phyloP scores from a whole-genome alignment of 2,113 vertebrate genomes.

The Condylura cristata region DNA sequence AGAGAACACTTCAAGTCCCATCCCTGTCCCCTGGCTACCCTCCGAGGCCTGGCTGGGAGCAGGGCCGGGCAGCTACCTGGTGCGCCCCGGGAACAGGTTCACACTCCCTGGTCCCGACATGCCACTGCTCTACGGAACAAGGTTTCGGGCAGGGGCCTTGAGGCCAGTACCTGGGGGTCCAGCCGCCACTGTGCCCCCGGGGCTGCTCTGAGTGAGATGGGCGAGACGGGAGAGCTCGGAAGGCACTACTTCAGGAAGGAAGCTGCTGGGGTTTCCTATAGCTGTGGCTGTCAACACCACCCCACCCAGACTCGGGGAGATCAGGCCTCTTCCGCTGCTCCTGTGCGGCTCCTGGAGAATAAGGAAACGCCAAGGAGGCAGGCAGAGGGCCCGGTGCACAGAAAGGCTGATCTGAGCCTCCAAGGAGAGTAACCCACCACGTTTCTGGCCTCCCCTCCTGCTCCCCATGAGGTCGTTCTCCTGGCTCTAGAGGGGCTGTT shows the following conservation, averaged over 20 bases:
- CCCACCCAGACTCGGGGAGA: not conserved
- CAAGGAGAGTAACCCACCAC: not conserved
- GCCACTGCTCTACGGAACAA: not conserved
- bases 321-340: not conserved
- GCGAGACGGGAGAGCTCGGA: not conserved
- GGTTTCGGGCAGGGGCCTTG: not conserved
- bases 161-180: not conserved
- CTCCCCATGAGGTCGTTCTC: not conserved
- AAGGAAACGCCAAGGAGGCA: not conserved
- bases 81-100: not conserved
- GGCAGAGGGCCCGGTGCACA: not conserved
- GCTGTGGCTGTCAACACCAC: rapidly evolving
- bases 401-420: not conserved
- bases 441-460: not conserved
- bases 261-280: not conserved
- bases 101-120: not conserved
- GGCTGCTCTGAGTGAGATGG: not conserved
- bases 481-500: slow-evolving; percentile 34
- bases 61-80: not conserved
- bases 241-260: not conserved
- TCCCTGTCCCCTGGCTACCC: not conserved
- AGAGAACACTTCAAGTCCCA: not conserved
- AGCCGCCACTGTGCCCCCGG: not conserved
- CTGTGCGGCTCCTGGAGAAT: not conserved
- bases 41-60: not conserved